phyloP scores from a whole-genome alignment of 2,888 invertebrate species.

The Heterodera filipjevi region DNA sequence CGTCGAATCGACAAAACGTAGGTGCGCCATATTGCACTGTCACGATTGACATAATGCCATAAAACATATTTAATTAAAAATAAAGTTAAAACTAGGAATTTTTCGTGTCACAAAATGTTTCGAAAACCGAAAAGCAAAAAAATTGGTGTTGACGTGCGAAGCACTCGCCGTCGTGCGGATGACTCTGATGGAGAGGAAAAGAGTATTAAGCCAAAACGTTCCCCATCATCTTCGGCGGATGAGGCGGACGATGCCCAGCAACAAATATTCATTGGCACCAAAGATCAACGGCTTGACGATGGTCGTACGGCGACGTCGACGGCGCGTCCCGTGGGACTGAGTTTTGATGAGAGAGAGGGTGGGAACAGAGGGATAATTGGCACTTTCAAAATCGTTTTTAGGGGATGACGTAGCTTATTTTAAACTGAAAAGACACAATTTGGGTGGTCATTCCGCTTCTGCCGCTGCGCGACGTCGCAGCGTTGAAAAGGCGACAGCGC shows the following conservation, averaged over 20 bases:
- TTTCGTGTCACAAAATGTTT: too few species aligned
- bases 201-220: not conserved
- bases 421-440: constrained; percentile 48
- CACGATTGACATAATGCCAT: too few species aligned
- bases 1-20: too few species aligned
- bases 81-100: too few species aligned
- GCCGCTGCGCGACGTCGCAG: constrained; percentile 8
- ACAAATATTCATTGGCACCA: too few species aligned
- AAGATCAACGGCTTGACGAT: not conserved
- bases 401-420: constrained; percentile 46
- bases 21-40: too few species aligned
- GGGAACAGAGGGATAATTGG: not conserved
- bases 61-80: too few species aligned
- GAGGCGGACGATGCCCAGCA: not conserved
- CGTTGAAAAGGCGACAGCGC: constrained; percentile 9
- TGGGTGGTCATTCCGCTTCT: not conserved
- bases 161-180: constrained; percentile 32
- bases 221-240: not conserved
- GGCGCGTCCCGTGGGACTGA: constrained; percentile 41
- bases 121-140: constrained; percentile 57
- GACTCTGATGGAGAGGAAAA: constrained; percentile 18
- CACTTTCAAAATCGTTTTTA: too few species aligned
- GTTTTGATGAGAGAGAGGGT: constrained; percentile 59
- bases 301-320: not conserved
- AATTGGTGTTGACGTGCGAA: constrained; percentile 42